Conservation (phyloP, 2,797 vertebrate species). For the Ceyx erithaca region DNA sequence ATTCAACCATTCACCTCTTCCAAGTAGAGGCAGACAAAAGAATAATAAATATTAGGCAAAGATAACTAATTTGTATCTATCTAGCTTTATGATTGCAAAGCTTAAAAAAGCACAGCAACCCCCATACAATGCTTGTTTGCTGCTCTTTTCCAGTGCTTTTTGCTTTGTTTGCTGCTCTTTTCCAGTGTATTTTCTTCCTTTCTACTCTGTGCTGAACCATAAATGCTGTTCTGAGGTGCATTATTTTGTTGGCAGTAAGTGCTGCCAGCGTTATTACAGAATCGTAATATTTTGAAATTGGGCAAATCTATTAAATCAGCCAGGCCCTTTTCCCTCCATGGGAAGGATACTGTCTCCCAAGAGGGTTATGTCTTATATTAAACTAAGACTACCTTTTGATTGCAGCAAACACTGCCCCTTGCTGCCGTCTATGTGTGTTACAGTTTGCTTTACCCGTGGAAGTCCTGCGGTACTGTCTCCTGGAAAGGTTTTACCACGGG, state of each 20-base stretch:
- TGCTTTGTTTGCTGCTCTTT: background rate
- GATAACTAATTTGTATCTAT: background rate
- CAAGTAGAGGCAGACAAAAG: background rate
- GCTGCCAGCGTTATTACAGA: background rate
- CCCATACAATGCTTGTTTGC: background rate
- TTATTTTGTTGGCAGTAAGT: background rate
- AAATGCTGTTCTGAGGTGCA: background rate
- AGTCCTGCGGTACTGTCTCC: background rate
- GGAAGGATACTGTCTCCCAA: background rate
- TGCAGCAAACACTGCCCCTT: background rate
- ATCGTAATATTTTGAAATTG: background rate
- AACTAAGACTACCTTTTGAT: background rate
- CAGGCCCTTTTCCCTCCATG: background rate
- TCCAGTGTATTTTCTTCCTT: background rate
- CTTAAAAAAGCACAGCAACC: background rate
- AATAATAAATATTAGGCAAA: background rate
- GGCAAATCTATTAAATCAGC: background rate
- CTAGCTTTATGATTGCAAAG: background rate
- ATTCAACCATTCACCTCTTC: background rate
- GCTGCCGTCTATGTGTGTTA: background rate
- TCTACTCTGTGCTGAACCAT: background rate
- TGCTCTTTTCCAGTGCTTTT: background rate
- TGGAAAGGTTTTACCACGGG: fast-evolving
- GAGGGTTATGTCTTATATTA: background rate
- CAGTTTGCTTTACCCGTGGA: background rate